Conservation (phyloP, 2,113 vertebrate species). For the Raphicerus campestris region DNA sequence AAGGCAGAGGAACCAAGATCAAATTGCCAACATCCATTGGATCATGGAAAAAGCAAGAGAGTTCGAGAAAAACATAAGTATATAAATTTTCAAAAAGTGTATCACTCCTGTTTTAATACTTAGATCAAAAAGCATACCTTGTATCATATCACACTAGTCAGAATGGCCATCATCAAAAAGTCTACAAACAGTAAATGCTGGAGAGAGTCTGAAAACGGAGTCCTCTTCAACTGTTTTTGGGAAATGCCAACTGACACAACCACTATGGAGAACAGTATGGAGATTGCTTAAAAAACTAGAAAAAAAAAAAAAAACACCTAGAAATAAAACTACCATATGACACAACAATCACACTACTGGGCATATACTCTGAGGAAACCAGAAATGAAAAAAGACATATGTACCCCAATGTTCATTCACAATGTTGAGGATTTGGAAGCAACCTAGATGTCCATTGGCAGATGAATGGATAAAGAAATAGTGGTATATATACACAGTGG, state of each 20-base stretch:
- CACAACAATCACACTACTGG: not conserved
- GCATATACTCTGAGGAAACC: not conserved
- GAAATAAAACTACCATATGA: not conserved
- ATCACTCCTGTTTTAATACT: not conserved
- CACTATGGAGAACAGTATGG: not conserved
- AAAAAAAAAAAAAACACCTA: no score
- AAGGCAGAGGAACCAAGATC: not conserved
- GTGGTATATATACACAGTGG: not conserved
- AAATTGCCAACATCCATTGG: rapidly evolving
- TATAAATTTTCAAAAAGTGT: not conserved
- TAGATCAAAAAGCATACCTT: not conserved
- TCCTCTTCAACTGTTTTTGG: not conserved
- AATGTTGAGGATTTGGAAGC: not conserved
- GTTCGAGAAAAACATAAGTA: not conserved
- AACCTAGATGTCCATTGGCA: not conserved
- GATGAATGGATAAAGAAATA: not conserved
- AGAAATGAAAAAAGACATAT: not conserved
- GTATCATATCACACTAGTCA: not conserved
- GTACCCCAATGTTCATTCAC: not conserved
- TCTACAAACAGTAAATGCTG: not conserved
- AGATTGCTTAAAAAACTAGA: not conserved
- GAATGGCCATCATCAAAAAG: not conserved
- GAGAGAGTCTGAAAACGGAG: not conserved
- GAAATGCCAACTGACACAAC: not conserved
- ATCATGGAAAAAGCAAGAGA: not conserved